phyloP scores from a whole-genome alignment of 2,113 vertebrate species.

The Atherinomorus stipes region DNA sequence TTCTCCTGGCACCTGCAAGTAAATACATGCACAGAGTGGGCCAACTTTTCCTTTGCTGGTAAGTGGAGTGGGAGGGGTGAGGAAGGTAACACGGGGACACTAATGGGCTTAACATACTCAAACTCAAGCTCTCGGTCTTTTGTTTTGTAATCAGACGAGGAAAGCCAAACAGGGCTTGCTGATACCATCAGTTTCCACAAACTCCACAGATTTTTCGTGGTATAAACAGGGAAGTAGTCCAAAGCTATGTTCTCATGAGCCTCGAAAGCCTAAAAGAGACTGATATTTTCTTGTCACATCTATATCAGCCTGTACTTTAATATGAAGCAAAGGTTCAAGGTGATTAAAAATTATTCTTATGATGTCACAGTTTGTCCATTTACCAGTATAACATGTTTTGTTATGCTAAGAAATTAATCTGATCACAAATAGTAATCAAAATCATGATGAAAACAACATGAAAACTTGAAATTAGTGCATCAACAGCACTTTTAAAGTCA shows the following conservation, averaged over 20 bases:
- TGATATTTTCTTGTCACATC: neutral
- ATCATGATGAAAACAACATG: too few relatives aligned
- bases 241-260: neutral
- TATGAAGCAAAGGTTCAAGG: neutral
- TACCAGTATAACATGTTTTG: too few relatives aligned
- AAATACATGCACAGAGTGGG: conserved; percentile 32
- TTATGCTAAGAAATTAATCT: too few relatives aligned
- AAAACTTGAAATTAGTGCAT: too few relatives aligned
- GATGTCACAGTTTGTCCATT: neutral
- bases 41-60: conserved; percentile 50
- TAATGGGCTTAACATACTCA: conserved; percentile 52
- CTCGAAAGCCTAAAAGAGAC: neutral
- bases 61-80: conserved; percentile 25
- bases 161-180: conserved; percentile 41
- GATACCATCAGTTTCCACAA: conserved; percentile 35
- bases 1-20: conserved; percentile 34
- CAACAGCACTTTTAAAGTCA: too few relatives aligned
- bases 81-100: conserved; percentile 42
- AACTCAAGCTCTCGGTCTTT: conserved; percentile 14
- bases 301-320: neutral
- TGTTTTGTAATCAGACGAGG: conserved; percentile 39
- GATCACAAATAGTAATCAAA: too few relatives aligned
- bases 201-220: neutral
- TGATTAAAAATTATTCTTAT: neutral
- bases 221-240: conserved; percentile 36